Percentiles rank a stretch among this genome's conserved stretches.
Evolutionary conservation across 2,888 invertebrate genomes (phyloP).

Genomic region (Callyntrura guangdongensis): DNA sequence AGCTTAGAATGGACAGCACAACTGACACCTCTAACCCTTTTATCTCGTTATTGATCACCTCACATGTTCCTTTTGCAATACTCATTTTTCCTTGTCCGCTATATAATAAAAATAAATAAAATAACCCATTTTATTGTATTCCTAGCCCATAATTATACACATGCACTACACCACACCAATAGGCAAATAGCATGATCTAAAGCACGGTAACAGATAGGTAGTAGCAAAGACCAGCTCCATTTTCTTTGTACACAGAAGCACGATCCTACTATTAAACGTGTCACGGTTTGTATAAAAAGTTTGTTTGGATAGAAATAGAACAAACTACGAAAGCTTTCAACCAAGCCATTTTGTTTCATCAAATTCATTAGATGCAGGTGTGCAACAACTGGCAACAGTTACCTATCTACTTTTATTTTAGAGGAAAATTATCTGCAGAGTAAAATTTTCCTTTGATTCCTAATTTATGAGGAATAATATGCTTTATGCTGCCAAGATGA

Average conservation of each 20-base stretch:
- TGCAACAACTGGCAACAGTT: constrained; percentile 38
- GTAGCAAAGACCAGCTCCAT: not conserved
- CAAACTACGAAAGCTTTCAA: constrained; percentile 50
- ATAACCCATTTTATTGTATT: constrained; percentile 28
- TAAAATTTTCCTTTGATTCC: not conserved
- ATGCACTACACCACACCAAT: constrained; percentile 42
- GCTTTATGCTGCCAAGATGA: not conserved
- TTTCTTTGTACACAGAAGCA: not conserved
- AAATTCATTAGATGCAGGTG: constrained; percentile 71
- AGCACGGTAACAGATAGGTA: not conserved
- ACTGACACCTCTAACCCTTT: constrained; percentile 76
- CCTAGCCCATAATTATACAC: constrained; percentile 41
- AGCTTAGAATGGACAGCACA: constrained; percentile 59
- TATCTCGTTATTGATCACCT: constrained; percentile 70
- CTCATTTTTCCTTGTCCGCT: not conserved
- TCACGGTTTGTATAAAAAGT: not conserved
- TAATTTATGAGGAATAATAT: not conserved
- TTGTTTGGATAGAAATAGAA: not conserved
- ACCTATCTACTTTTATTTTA: not conserved
- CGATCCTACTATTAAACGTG: not conserved
- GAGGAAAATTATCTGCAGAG: not conserved
- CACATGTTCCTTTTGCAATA: constrained; percentile 37
- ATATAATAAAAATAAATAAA: constrained; percentile 12
- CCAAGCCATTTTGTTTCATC: constrained; percentile 59
- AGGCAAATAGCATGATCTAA: constrained; percentile 11